Percentiles rank a stretch among this genome's conserved stretches.
These are phyloP conservation scores for Aphis gossypii DNA, from an alignment of 1,140 invertebrate genomes.

Conservation along the genomic window DNA sequence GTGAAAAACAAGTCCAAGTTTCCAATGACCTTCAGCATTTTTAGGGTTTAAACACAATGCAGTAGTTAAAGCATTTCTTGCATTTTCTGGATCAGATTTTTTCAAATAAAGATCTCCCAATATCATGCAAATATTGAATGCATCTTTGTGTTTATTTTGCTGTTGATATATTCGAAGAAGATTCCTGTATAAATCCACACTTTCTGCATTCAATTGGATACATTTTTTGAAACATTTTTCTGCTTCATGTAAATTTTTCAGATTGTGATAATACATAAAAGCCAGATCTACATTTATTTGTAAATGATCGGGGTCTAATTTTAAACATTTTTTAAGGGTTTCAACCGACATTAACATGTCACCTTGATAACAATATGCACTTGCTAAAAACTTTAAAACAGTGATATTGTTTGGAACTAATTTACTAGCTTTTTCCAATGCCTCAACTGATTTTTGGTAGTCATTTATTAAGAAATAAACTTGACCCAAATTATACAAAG, in stretches of 20 bases:
- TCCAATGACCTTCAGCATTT: background rate
- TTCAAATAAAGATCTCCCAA: slow-evolving; percentile 4
- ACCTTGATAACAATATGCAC: background rate
- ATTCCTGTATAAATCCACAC: background rate
- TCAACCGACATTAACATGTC: background rate
- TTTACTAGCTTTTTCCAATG: background rate
- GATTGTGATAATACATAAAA: background rate
- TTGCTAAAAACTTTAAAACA: background rate
- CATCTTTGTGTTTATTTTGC: background rate
- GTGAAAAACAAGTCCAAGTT: background rate
- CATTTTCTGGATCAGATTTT: background rate
- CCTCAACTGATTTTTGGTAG: background rate
- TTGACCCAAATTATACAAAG: background rate
- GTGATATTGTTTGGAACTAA: background rate
- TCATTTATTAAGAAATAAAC: background rate
- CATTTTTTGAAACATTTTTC: background rate
- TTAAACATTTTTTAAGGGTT: background rate
- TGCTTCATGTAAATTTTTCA: background rate
- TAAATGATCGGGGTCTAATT: background rate
- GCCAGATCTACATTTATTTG: background rate
- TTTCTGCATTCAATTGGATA: background rate
- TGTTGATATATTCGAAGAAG: background rate
- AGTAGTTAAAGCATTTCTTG: background rate
- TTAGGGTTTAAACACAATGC: background rate
- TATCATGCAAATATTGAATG: background rate